Evolutionary conservation across 2,113 vertebrate genomes (phyloP), one percentile per base, ranked within the genome.

Genomic region (Platysternon megacephalum): DNA sequence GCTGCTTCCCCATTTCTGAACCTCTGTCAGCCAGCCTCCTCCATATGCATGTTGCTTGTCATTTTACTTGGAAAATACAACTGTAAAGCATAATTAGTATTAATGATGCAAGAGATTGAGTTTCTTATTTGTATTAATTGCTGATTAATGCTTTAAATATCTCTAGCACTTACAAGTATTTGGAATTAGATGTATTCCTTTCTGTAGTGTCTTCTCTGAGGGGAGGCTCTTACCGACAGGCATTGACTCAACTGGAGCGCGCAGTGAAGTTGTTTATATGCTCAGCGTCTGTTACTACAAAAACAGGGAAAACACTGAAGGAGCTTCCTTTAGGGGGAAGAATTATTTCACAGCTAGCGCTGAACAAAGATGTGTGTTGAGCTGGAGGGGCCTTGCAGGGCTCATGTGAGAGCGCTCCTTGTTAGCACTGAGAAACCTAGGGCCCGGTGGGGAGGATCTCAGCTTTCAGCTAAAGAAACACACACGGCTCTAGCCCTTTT

Each of bases 11-110:
- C 86, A 91, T 97, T 98, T 98, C 95, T 96, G 91, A 93, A 95
- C 94, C 91, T 97, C 96, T 98, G 96, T 97, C 97, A 98, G 87
- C 88, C 90, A 97, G 79, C 84, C 90, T 96, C 87, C 95, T 97
- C 95, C 95, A 97, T 98, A 97, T 97, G 97, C 95, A 97, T 97
- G 96, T 96, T 97, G 97, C 97, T 97, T 98, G 96, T 98, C 97
- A 97, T 96, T 96, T 42, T 93, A 55, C 86, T 96, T 97, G 92
- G 96, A 97, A 98, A 98, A 96, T 94, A 95, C 94, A 97, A 97
- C 96, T 97, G 96, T 97, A 98, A 95, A 97, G 90, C 94, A 91
- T 98, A 97, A 98, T 98, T 98, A 97, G 96, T 96, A 98, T 96
- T 98, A 97, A 96, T 96, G 88, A 91, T 95, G 89, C 88, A 94